phyloP scores from a whole-genome alignment of 2,888 invertebrate genomes.

The Mimumesa dahlbomi region DNA sequence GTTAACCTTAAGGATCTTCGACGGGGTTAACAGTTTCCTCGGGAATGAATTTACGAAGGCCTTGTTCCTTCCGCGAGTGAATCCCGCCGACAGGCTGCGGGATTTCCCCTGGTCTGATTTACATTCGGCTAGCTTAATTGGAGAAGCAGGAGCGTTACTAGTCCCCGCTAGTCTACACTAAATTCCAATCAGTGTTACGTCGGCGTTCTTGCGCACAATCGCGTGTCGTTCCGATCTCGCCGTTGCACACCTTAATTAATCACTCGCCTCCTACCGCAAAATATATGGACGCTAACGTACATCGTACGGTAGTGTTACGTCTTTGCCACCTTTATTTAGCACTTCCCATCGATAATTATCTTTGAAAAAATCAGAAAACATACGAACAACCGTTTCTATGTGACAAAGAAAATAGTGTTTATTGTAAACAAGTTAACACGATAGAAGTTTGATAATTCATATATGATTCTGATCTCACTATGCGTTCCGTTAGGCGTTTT shows the following conservation, averaged over 20 bases:
- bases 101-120: conserved; percentile 58
- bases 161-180: conserved; percentile 48
- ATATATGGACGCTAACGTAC: no score
- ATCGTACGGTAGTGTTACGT: background rate
- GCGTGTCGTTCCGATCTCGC: conserved; percentile 46
- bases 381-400: no score
- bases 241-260: conserved; percentile 37
- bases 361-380: no score
- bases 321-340: background rate
- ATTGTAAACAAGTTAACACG: no score
- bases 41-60: conserved; percentile 43
- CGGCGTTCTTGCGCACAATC: conserved; percentile 40
- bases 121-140: conserved; percentile 63
- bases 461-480: no score
- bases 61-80: conserved; percentile 53
- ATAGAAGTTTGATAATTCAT: no score
- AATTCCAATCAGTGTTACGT: conserved; percentile 60
- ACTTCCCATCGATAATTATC: background rate
- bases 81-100: conserved; percentile 50
- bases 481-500: no score
- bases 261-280: conserved; percentile 14
- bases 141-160: conserved; percentile 53
- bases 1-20: conserved; percentile 25
- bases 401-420: no score
- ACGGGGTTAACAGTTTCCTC: conserved; percentile 51